phyloP scores from a whole-genome alignment of 2,888 invertebrate genomes.

The Ommatoiulus sabulosus region DNA sequence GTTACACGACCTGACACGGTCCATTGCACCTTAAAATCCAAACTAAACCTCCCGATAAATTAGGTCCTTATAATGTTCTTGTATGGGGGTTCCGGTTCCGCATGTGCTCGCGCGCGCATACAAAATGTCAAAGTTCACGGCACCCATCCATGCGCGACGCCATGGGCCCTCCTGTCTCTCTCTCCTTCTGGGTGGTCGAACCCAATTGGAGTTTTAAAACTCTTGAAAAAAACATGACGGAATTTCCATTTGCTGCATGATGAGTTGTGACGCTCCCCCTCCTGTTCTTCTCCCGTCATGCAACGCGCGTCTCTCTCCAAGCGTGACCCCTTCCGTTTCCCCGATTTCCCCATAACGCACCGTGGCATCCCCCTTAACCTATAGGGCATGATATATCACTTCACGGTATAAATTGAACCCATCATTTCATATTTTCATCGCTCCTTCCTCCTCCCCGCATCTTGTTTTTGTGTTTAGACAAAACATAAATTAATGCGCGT shows the following conservation, averaged over 20 bases:
- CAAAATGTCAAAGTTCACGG: too few relatives aligned
- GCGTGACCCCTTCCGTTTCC: background rate
- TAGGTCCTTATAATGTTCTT: background rate
- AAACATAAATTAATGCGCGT: background rate
- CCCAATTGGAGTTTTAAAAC: background rate
- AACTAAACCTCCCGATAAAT: background rate
- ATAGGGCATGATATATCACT: background rate
- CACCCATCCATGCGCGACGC: background rate
- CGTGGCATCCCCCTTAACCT: background rate
- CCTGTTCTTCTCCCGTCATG: background rate
- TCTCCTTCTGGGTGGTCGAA: background rate
- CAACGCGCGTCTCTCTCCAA: too few relatives aligned
- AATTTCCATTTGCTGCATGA: background rate
- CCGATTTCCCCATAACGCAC: background rate
- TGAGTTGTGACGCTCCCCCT: background rate
- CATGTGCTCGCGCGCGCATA: background rate
- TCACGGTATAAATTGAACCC: background rate
- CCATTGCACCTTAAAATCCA: background rate
- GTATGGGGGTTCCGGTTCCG: background rate
- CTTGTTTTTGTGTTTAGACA: background rate
- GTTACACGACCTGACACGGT: too few relatives aligned
- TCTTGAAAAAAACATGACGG: background rate
- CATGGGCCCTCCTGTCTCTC: background rate
- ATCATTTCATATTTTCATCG: background rate
- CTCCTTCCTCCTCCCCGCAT: background rate